Conservation (phyloP, 2,113 vertebrate species). For the Nesoenas mayeri region DNA sequence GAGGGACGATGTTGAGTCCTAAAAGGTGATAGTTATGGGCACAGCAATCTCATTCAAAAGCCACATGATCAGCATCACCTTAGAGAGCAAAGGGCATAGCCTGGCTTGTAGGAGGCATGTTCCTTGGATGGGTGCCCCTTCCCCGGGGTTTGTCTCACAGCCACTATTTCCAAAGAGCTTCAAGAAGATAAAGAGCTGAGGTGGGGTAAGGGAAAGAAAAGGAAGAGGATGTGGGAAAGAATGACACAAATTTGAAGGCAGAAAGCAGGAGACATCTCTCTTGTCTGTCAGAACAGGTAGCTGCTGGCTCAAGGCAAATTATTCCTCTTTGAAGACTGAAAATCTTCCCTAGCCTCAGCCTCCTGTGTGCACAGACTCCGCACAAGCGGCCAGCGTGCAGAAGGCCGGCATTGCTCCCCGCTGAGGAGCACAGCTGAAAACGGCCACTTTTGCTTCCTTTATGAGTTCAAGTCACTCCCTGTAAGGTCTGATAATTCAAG, state of each 20-base stretch:
- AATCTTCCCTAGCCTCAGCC: background rate
- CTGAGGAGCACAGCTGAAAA: background rate
- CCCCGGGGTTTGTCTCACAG: background rate
- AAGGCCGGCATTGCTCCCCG: background rate
- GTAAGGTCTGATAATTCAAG: background rate
- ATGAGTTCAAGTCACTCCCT: background rate
- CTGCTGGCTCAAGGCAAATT: background rate
- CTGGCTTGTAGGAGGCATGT: background rate
- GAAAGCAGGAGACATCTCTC: background rate
- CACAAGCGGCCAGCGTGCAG: fast-evolving
- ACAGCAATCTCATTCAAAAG: background rate
- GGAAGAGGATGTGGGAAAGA: background rate
- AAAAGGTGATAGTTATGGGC: background rate
- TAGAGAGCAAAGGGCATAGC: background rate
- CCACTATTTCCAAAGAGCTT: background rate
- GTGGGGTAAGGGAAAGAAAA: background rate
- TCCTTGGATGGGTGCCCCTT: background rate
- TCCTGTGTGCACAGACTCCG: background rate
- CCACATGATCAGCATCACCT: background rate
- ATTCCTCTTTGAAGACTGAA: fast-evolving
- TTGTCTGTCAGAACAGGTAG: background rate
- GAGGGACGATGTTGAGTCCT: fast-evolving
- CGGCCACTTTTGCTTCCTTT: background rate
- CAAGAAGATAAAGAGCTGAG: background rate
- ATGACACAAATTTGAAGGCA: background rate